Evolutionary conservation across 2,888 invertebrate species (phyloP), one percentile per base, ranked within the genome.

Genomic region (Archips crataeganus): DNA sequence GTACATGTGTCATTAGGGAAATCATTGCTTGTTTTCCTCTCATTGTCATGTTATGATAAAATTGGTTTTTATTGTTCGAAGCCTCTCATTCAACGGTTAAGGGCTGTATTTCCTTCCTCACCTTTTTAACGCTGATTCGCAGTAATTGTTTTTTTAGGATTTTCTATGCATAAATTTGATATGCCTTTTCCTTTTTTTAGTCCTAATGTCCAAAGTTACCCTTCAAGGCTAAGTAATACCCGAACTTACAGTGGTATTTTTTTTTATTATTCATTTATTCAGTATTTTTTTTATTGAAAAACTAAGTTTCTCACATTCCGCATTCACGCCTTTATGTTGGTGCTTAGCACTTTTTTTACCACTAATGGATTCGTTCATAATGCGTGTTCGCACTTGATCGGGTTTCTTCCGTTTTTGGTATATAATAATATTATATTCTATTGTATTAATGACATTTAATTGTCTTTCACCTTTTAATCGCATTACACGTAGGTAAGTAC

Each of bases 11-110:
- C 39, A 66, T 3, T 3, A 32, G 23, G 42, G 39, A 54, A 34
- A 34, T 34, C 23, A 70, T 51, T 32, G 62, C 42, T 63, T 9
- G 54, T 23, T 62, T 71, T 65, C 71, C 71, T 71, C 65, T 59
- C 60, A 71, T 71, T 65, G 71, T 71, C 60, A 71, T 65, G 32
- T 11, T 42, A 15, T 15, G 2, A 23, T 54, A 8, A 15, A 54
- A 23, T 54, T 2, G 54, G 23, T 45, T 13, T 51, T 51, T 6
- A 15, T 54, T 54, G 54, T 15, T 54, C 23, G 9, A 23, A 54
- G 8, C 13, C 23, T 23, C 5, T 54, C 23, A 49, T 49, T 4
- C 45, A n/a, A 5, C 49, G n/a, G 9, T 54, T 15, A 9, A n/a
- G 54, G 54, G 8, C 6, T 45, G 45, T 45, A 8, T 15, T 51